These are phyloP conservation scores for Dysmachus trigonus DNA, from an alignment of 2,888 invertebrate species.

Conservation along the genomic window DNA sequence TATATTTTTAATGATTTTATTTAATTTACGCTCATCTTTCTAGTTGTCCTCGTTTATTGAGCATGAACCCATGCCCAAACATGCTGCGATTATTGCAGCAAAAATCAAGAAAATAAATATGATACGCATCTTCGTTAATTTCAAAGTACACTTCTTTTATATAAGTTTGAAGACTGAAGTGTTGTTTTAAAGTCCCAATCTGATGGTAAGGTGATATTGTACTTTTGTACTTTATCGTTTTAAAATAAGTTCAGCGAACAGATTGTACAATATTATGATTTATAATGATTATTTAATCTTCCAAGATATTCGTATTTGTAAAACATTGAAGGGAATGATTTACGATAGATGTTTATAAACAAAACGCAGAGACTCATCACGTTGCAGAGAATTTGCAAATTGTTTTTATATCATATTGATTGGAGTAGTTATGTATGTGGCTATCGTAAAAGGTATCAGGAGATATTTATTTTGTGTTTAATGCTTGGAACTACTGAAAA, in stretches of 20 bases:
- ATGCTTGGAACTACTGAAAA: too few relatives aligned
- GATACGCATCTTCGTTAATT: neutral
- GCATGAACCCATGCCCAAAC: neutral
- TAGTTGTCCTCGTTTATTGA: neutral
- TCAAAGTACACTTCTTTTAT: neutral
- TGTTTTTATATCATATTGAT: too few relatives aligned
- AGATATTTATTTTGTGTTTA: too few relatives aligned
- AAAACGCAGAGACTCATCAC: too few relatives aligned
- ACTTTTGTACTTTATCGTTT: neutral
- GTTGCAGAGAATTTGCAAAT: too few relatives aligned
- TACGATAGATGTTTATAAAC: too few relatives aligned
- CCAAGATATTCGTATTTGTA: too few relatives aligned
- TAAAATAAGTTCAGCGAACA: neutral
- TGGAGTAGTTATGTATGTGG: too few relatives aligned
- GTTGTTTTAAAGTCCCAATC: neutral
- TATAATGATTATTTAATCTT: too few relatives aligned
- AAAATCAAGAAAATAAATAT: neutral
- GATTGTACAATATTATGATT: too few relatives aligned
- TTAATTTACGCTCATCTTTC: neutral
- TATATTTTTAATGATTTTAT: neutral
- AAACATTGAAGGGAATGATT: too few relatives aligned
- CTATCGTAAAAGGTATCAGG: too few relatives aligned
- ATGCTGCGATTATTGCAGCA: neutral
- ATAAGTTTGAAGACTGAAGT: neutral
- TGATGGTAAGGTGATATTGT: neutral